Evolutionary conservation across 1,140 invertebrate species (phyloP).

Genomic region (Penaeus chinensis): DNA sequence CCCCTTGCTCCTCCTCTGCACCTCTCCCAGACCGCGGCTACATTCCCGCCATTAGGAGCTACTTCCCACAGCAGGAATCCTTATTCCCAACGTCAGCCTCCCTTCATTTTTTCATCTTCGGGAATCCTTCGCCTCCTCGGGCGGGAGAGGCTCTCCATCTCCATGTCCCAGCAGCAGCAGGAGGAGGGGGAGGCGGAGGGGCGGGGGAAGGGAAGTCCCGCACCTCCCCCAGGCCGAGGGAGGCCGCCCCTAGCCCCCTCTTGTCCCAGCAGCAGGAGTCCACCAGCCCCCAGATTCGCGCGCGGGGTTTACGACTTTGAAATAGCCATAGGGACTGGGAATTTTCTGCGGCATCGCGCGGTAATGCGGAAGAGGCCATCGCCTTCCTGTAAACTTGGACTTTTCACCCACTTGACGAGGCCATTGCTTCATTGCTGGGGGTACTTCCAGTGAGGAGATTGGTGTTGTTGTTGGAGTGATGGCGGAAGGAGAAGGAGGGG

Average conservation of each 20-base stretch:
- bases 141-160: neutral
- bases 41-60: no score
- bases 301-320: conserved; percentile 38
- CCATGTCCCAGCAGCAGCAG: neutral
- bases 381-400: conserved; percentile 42
- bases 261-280: neutral
- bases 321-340: conserved; percentile 44
- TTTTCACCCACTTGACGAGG: conserved; percentile 38
- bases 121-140: no score
- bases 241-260: no score
- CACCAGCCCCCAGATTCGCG: conserved; percentile 30
- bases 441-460: conserved; percentile 35
- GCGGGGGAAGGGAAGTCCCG: neutral
- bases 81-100: no score
- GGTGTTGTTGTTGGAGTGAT: conserved; percentile 18
- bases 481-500: conserved; percentile 13
- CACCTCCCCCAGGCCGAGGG: neutral
- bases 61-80: no score
- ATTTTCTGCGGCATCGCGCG: conserved; percentile 33
- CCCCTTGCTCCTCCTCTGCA: no score
- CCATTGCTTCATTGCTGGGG: conserved; percentile 38
- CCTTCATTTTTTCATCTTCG: no score
- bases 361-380: conserved; percentile 41
- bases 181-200: neutral
- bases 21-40: no score